These are phyloP conservation scores for Callaeas wilsoni DNA, from an alignment of 2,113 vertebrate species.

Conservation along the genomic window DNA sequence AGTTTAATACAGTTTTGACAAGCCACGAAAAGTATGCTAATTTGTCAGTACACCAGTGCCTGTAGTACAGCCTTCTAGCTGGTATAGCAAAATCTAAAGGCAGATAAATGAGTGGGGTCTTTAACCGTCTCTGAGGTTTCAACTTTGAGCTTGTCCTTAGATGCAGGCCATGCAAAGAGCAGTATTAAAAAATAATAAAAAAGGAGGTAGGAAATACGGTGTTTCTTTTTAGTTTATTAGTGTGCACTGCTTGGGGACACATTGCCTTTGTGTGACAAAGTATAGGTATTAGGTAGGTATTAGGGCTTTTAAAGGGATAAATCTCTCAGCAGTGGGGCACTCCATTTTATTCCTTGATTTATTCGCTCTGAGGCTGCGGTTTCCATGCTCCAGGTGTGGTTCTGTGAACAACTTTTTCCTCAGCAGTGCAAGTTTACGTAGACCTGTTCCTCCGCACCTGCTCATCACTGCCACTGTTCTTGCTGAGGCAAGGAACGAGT, in stretches of 20 bases:
- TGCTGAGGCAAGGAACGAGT: not conserved
- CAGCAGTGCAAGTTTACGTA: accelerated
- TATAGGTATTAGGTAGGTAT: not conserved
- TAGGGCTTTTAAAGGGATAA: not conserved
- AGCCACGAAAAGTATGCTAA: not conserved
- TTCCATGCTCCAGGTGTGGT: not conserved
- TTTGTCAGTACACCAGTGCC: not conserved
- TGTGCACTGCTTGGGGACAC: not conserved
- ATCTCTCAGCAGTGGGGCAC: not conserved
- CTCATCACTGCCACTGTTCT: not conserved
- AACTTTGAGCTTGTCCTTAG: not conserved
- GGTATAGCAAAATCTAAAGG: not conserved
- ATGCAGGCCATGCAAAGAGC: not conserved
- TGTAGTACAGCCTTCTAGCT: not conserved
- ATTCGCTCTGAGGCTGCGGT: not conserved
- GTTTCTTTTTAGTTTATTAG: not conserved
- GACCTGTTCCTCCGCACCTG: not conserved
- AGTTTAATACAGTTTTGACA: not conserved
- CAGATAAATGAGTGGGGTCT: not conserved
- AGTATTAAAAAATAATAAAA: not conserved
- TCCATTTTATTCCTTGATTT: not conserved
- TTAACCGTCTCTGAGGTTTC: not conserved
- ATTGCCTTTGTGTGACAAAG: not conserved
- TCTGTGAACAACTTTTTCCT: not conserved
- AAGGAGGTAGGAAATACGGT: accelerated